Evolutionary conservation across 2,113 vertebrate species (phyloP), one percentile per base, ranked within the genome.

Genomic region (Antennarius striatus): DNA sequence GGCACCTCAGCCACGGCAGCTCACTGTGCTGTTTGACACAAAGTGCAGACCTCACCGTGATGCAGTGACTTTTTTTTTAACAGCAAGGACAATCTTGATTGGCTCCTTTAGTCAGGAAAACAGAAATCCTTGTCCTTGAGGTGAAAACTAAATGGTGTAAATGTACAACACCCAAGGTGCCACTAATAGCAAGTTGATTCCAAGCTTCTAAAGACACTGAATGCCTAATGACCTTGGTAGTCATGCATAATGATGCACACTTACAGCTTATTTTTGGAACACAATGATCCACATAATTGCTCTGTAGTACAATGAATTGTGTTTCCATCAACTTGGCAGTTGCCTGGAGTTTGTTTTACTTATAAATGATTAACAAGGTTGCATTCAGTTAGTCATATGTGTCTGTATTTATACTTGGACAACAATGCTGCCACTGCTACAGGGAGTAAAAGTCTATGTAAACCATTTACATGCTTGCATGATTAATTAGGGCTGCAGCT

Each of bases 321-420:
- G 63, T 71, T 75, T 86, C 71, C 82, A 71, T 77, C 75, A 85
- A 61, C 61, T 16, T 79, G 81, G 75, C 73, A 84, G 71, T 82
- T 82, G 80, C 80, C 78, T 73, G 55, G 77, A 85, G 77, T 86
- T 87, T 83, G 51, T 56, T 76, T 75, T 78, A 76, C 79, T 80
- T 72, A 52, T 75, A 81, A 87, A 87, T 79, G 79, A 88, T 86
- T 86, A 86, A 83, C 79, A 83, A 80, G 81, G 79, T 86, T 76
- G 69, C 58, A 40, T 75, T 76, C 62, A 72, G 68, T 76, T 86
- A 60, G 74, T 84, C 76, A 71, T 63, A 63, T 79, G 68, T 62
- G 57, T 58, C 64, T 66, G 63, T 50, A 30, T 83, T 79, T 78
- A 63, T 72, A 54, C 77, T 68, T 70, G 67, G 76, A 32, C 52